These are phyloP conservation scores for Sapayoa aenigma DNA, from an alignment of 2,113 vertebrate genomes.

Conservation along the genomic window DNA sequence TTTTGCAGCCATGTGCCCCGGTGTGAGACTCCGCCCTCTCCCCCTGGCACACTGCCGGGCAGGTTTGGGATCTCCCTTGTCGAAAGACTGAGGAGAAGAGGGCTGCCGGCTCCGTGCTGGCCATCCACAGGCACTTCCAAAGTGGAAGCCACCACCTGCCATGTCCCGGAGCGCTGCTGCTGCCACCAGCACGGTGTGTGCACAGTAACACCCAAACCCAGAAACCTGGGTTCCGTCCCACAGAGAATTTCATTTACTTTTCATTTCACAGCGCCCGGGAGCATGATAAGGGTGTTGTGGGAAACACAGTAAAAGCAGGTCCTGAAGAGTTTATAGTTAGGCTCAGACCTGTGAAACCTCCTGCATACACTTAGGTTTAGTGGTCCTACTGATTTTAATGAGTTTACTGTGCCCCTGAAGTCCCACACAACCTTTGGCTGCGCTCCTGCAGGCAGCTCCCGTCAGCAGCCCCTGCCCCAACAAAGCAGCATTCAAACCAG, in stretches of 20 bases:
- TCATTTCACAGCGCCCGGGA: not conserved
- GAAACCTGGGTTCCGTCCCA: not conserved
- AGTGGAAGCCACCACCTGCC: no score
- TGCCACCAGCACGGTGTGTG: rapidly evolving
- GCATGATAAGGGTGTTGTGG: not conserved
- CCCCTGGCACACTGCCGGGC: not conserved
- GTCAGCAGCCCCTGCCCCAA: not conserved
- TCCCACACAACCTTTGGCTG: not conserved
- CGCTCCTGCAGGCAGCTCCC: rapidly evolving
- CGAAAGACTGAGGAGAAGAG: not conserved
- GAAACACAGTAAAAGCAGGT: not conserved
- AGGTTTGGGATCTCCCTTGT: not conserved
- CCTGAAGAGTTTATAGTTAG: not conserved
- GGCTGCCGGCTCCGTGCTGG: rapidly evolving
- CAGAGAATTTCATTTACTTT: not conserved
- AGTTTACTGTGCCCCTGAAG: not conserved
- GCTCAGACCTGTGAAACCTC: not conserved
- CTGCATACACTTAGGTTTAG: not conserved
- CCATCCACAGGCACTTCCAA: not conserved
- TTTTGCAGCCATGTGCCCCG: not conserved
- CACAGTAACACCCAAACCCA: rapidly evolving
- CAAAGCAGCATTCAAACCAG: not conserved
- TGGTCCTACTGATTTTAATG: not conserved
- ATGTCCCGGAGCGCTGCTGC: rapidly evolving
- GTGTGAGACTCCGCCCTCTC: not conserved